These are phyloP conservation scores for Penaeus japonicus DNA, from an alignment of 1,140 invertebrate genomes.

Conservation along the genomic window DNA sequence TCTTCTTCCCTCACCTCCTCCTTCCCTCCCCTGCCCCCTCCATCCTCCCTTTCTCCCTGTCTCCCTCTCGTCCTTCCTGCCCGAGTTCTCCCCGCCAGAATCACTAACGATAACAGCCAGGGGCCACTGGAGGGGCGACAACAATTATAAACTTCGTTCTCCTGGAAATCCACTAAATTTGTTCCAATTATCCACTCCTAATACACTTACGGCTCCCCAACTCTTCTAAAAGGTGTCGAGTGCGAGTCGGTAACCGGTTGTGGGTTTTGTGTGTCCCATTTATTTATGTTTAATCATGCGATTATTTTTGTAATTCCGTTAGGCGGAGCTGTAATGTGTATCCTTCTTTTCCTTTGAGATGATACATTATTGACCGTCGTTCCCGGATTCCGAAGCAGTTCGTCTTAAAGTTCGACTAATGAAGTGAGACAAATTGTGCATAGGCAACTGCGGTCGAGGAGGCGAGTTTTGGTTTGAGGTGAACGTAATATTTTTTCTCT, in stretches of 20 bases:
- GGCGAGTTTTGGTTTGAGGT: background rate
- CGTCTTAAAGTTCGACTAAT: too few relatives aligned
- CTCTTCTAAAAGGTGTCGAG: constrained; percentile 37
- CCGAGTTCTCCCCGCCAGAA: constrained; percentile 1
- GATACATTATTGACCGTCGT: too few relatives aligned
- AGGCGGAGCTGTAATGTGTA: too few relatives aligned
- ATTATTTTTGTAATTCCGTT: too few relatives aligned
- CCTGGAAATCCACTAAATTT: constrained; percentile 41
- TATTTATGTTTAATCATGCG: background rate
- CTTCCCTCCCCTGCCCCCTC: background rate
- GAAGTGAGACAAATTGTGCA: too few relatives aligned
- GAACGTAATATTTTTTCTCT: background rate
- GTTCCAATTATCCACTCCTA: constrained; percentile 41
- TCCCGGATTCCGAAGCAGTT: too few relatives aligned
- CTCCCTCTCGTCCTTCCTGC: too few relatives aligned
- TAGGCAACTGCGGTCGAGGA: background rate
- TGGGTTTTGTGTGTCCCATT: constrained; percentile 3
- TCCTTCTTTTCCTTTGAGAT: too few relatives aligned
- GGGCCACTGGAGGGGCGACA: constrained; percentile 1
- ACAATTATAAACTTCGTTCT: constrained; percentile 42
- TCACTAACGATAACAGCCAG: constrained; percentile 30
- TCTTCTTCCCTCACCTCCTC: background rate
- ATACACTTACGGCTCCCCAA: constrained; percentile 35
- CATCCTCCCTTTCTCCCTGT: background rate
- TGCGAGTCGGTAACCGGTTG: background rate